phyloP scores from a whole-genome alignment of 2,113 vertebrate genomes.

The Hydropotes inermis region DNA sequence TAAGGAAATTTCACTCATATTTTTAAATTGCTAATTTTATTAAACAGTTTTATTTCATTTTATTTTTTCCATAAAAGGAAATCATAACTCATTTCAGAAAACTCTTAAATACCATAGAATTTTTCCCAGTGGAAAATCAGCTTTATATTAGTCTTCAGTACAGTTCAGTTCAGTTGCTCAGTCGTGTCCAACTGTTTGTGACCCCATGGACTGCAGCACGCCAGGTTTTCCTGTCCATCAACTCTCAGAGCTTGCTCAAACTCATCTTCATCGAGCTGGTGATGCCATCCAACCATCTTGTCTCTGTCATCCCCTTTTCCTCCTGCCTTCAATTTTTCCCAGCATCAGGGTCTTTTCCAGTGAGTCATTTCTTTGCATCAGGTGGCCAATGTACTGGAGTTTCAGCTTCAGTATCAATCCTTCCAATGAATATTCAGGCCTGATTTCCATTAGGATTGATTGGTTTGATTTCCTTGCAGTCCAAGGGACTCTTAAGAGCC shows the following conservation, averaged over 20 bases:
- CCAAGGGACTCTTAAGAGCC: background rate
- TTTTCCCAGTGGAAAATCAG: background rate
- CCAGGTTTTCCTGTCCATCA: background rate
- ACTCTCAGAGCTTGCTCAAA: background rate
- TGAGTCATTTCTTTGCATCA: background rate
- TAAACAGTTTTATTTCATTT: background rate
- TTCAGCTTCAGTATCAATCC: background rate
- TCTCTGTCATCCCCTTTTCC: background rate
- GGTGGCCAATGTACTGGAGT: background rate
- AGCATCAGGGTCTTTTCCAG: background rate
- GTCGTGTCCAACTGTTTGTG: background rate
- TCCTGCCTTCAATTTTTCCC: background rate
- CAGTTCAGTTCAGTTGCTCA: background rate
- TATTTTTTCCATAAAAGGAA: background rate
- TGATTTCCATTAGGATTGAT: background rate
- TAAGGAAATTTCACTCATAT: background rate
- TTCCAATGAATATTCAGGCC: background rate
- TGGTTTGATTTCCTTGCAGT: background rate
- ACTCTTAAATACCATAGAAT: background rate
- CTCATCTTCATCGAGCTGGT: background rate
- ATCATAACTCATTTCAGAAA: background rate
- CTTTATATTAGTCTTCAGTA: background rate
- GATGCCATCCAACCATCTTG: background rate
- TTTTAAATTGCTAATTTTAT: slow-evolving; percentile 15
- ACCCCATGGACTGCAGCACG: background rate